A percentile compares a stretch with the other conserved stretches of the same genome.
These are phyloP conservation scores for Hylaeus volcanicus DNA, from an alignment of 1,140 invertebrate species.

Conservation along the genomic window DNA sequence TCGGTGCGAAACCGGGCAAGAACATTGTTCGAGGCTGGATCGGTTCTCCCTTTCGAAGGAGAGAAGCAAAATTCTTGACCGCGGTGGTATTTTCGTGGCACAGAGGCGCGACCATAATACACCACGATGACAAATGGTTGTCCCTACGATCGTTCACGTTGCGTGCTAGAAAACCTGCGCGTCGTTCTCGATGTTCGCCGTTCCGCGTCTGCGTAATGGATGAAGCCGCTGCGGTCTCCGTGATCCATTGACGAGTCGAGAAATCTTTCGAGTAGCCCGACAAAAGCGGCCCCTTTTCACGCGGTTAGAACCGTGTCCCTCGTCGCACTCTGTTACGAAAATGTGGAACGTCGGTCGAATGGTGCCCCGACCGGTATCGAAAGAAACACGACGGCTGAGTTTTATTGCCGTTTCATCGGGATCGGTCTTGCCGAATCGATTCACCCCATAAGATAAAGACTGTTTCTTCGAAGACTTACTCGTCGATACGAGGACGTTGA, in stretches of 20 bases:
- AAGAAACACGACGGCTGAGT: too few relatives aligned
- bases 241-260: constrained; percentile 27
- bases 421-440: too few relatives aligned
- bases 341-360: too few relatives aligned
- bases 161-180: constrained; percentile 56
- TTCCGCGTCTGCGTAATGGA: constrained; percentile 12
- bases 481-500: too few relatives aligned
- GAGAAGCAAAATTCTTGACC: constrained; percentile 43
- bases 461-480: too few relatives aligned
- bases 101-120: constrained; percentile 79
- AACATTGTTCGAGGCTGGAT: constrained; percentile 69
- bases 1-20: constrained; percentile 65
- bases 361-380: too few relatives aligned
- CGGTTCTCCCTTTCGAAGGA: constrained; percentile 19
- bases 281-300: constrained; percentile 48
- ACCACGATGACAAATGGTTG: constrained; percentile 78
- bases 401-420: too few relatives aligned
- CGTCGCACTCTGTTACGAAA: too few relatives aligned
- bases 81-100: constrained; percentile 54
- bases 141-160: constrained; percentile 51
- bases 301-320: not conserved
- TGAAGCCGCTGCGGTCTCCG: not conserved
- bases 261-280: constrained; percentile 47
- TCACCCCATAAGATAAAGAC: too few relatives aligned
- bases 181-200: constrained; percentile 60